These are phyloP conservation scores for Microchirus variegatus DNA, from an alignment of 2,797 vertebrate species.

Conservation along the genomic window DNA sequence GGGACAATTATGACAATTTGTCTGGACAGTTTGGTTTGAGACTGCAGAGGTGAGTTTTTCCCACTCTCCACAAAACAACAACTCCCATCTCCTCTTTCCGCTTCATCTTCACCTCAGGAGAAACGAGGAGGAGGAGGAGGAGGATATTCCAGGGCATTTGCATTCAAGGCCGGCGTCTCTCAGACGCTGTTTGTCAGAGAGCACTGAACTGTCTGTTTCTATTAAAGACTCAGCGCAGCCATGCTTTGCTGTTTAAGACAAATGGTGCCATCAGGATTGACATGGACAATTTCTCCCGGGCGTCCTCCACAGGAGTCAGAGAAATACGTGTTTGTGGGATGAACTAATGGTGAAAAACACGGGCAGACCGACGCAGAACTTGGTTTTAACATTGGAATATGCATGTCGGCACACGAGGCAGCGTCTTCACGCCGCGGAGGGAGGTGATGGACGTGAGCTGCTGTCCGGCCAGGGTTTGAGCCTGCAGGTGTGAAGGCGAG, in stretches of 20 bases:
- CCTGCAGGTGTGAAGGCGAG: constrained; percentile 9
- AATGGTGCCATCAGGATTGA: constrained; percentile 40
- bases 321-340: constrained; percentile 20
- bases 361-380: constrained; percentile 5
- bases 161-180: constrained; percentile 46
- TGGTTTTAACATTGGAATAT: constrained; percentile 3
- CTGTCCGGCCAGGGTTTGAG: constrained; percentile 2
- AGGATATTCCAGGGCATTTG: constrained; percentile 49
- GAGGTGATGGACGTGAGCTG: constrained; percentile 6
- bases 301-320: constrained; percentile 53
- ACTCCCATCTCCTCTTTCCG: constrained; percentile 6
- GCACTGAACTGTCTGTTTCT: constrained; percentile 56
- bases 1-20: constrained; percentile 40
- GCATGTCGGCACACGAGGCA: constrained; percentile 13
- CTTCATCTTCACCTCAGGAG: constrained; percentile 35
- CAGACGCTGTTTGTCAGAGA: constrained; percentile 52
- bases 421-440: constrained; percentile 9
- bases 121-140: constrained; percentile 20
- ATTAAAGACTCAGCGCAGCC: constrained; percentile 47
- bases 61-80: constrained; percentile 27
- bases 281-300: constrained; percentile 32
- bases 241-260: constrained; percentile 46
- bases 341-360: not conserved
- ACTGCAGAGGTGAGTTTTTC: constrained; percentile 49
- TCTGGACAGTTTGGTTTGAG: constrained; percentile 7